These are phyloP conservation scores for Caenorhabditis sinica DNA, from an alignment of 2,888 invertebrate species.

Conservation along the genomic window DNA sequence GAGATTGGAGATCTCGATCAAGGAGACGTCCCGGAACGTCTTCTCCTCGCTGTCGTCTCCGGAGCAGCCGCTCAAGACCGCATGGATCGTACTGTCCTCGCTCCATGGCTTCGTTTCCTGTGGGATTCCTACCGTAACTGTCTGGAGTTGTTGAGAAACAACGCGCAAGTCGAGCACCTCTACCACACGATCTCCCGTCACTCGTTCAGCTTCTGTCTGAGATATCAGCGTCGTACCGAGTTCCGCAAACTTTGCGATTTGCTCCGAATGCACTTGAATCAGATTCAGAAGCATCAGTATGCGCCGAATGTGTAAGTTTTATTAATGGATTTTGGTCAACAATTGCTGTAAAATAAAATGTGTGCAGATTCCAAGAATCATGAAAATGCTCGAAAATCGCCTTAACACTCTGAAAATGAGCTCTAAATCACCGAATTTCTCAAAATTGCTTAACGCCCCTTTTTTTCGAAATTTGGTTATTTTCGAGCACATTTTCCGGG, in stretches of 20 bases:
- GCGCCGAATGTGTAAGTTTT: constrained; percentile 73
- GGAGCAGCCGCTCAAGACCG: constrained; percentile 99
- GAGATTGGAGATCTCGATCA: constrained; percentile 97
- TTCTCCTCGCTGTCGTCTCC: constrained; percentile 91
- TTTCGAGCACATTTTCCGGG: too few relatives aligned
- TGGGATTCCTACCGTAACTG: constrained; percentile 99
- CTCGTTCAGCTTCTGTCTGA: constrained; percentile 94
- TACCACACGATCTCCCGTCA: constrained; percentile 95
- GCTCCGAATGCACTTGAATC: constrained; percentile 95
- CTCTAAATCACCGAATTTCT: too few relatives aligned
- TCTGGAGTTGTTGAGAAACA: constrained; percentile 95
- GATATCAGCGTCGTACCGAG: constrained; percentile 97
- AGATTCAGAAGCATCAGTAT: constrained; percentile 90
- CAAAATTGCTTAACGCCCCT: too few relatives aligned
- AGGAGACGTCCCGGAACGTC: constrained; percentile 90
- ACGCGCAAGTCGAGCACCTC: constrained; percentile 94
- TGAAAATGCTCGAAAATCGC: too few relatives aligned
- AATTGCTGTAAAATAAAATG: not conserved
- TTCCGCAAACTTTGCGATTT: constrained; percentile 98
- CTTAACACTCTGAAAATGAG: too few relatives aligned
- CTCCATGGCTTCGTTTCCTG: constrained; percentile 99
- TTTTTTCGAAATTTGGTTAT: too few relatives aligned
- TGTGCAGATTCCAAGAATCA: too few relatives aligned
- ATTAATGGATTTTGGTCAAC: too few relatives aligned
- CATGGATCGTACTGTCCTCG: constrained; percentile 93